A percentile compares a stretch with the other conserved stretches of the same genome.
Conservation (phyloP, 2,113 vertebrate species). For the Archilochus colubris region DNA sequence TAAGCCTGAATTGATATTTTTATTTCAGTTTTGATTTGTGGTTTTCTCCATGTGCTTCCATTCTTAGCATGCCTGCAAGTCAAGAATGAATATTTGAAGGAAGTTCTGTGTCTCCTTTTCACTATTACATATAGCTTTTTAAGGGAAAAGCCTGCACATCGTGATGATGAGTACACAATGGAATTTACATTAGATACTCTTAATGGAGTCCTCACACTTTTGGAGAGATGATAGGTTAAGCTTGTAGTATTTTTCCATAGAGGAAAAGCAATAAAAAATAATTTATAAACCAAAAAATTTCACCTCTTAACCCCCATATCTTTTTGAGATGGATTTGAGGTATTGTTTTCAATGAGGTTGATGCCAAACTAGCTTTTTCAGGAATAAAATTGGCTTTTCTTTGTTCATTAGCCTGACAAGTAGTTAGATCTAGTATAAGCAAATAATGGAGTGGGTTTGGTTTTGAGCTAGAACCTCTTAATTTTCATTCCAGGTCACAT, state of each 20-base stretch:
- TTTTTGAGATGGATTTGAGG: background rate
- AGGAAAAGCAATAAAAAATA: background rate
- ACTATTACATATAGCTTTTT: background rate
- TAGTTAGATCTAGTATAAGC: background rate
- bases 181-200: background rate
- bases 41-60: background rate
- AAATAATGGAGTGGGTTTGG: background rate
- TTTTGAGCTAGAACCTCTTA: background rate
- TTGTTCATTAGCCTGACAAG: background rate
- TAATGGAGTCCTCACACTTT: background rate
- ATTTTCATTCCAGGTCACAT: conserved; percentile 78
- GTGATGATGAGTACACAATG: background rate
- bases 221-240: background rate
- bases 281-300: background rate
- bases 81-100: background rate
- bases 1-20: conserved; percentile 54
- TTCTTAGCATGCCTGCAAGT: background rate
- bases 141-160: background rate
- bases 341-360: background rate
- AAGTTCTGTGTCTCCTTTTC: background rate
- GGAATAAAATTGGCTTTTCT: background rate
- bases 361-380: background rate
- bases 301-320: background rate
- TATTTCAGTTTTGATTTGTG: background rate
- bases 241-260: background rate